Conservation (phyloP, 2,888 invertebrate genomes). For the Odontocerum albicorne region DNA sequence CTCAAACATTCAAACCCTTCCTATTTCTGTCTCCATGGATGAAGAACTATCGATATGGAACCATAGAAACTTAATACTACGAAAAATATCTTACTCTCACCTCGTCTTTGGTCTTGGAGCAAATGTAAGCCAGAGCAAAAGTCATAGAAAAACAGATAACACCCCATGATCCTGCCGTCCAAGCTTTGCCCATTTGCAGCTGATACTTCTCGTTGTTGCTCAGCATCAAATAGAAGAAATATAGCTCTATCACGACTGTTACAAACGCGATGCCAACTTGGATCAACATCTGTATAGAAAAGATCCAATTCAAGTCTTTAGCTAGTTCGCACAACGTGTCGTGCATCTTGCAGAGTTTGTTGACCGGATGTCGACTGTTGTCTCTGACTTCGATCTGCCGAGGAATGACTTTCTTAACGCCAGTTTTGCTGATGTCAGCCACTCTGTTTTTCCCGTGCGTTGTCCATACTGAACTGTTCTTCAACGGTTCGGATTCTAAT, state of each 20-base stretch:
- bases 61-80: no score
- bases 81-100: no score
- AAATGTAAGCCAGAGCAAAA: conserved; percentile 16
- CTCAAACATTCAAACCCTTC: no score
- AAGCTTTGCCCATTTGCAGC: conserved; percentile 16
- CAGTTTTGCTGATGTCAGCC: no score
- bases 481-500: no score
- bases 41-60: no score
- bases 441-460: no score
- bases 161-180: conserved; percentile 23
- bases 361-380: no score
- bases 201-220: conserved; percentile 18
- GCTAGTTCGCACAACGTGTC: conserved; percentile 23
- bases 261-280: conserved; percentile 21
- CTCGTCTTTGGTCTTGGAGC: conserved; percentile 28
- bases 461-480: no score
- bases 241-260: conserved; percentile 23
- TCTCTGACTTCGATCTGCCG: no score
- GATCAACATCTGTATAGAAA: conserved; percentile 23
- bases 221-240: conserved; percentile 32
- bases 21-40: no score
- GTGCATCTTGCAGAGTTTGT: conserved; percentile 24
- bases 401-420: no score
- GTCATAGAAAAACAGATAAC: conserved; percentile 12
- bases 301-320: conserved; percentile 15